Conservation (phyloP, 2,797 vertebrate genomes). For the Thalassophryne amazonica region DNA sequence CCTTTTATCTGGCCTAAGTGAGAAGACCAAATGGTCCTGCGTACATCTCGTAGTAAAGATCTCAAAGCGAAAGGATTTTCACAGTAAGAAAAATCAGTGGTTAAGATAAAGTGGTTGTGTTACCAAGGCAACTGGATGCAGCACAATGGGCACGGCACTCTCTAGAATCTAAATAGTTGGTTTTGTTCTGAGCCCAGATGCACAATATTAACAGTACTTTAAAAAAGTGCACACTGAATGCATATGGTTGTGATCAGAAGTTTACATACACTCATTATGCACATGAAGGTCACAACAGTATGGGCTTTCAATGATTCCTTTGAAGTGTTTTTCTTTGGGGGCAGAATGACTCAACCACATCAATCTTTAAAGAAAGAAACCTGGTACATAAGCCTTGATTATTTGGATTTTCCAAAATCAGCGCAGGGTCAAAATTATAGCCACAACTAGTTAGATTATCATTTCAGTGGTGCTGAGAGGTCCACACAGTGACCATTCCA, state of each 20-base stretch:
- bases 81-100: slow-evolving; percentile 67
- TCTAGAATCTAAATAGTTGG: slow-evolving; percentile 55
- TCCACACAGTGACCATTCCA: too few species aligned
- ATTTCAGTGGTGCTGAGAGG: too few species aligned
- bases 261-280: too few species aligned
- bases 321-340: too few species aligned
- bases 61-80: slow-evolving; percentile 57
- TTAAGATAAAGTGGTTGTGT: slow-evolving; percentile 66
- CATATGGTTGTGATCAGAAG: slow-evolving; percentile 70
- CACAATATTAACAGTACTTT: slow-evolving; percentile 56
- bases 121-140: slow-evolving; percentile 77
- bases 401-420: too few species aligned
- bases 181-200: slow-evolving; percentile 58
- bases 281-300: too few species aligned
- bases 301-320: too few species aligned
- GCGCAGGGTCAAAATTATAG: too few species aligned
- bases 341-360: too few species aligned
- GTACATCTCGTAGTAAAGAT: slow-evolving; percentile 27
- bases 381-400: too few species aligned
- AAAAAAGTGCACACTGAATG: slow-evolving; percentile 52
- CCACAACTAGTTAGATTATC: too few species aligned
- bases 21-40: slow-evolving; percentile 37
- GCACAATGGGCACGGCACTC: slow-evolving; percentile 66
- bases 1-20: slow-evolving; percentile 45
- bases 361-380: too few species aligned